Percentiles rank a stretch among this genome's conserved stretches.
These are phyloP conservation scores for Cyclopterus lumpus DNA, from an alignment of 2,797 vertebrate species.

Conservation along the genomic window DNA sequence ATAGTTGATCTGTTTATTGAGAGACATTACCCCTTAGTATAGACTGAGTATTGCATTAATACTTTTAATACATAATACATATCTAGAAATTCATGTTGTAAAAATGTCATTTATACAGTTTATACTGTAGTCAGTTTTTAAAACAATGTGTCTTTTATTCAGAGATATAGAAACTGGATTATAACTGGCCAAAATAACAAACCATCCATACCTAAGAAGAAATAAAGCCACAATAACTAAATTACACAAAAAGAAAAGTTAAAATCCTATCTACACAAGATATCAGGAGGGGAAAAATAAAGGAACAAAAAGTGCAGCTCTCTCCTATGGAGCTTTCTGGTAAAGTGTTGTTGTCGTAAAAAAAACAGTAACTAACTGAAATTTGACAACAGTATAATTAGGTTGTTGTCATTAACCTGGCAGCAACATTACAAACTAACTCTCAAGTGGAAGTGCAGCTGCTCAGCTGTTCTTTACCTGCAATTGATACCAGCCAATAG, in stretches of 20 bases:
- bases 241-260: background rate
- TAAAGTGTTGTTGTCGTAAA: background rate
- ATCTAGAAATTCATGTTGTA: background rate
- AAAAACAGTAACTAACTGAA: background rate
- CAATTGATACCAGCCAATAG: background rate
- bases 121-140: no score
- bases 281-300: background rate
- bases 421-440: background rate
- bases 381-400: background rate
- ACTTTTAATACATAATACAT: background rate
- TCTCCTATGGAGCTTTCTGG: background rate
- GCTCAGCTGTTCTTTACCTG: background rate
- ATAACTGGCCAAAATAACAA: background rate
- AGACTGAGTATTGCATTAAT: background rate
- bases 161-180: background rate
- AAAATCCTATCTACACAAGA: background rate
- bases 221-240: background rate
- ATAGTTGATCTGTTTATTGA: background rate
- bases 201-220: background rate
- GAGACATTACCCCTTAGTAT: background rate
- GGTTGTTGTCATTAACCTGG: background rate
- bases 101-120: background rate
- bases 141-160: background rate
- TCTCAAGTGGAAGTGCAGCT: no score
- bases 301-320: background rate